A percentile compares a stretch with the other conserved stretches of the same genome.
phyloP scores from a whole-genome alignment of 2,113 vertebrate species.

The Struthio camelus region DNA sequence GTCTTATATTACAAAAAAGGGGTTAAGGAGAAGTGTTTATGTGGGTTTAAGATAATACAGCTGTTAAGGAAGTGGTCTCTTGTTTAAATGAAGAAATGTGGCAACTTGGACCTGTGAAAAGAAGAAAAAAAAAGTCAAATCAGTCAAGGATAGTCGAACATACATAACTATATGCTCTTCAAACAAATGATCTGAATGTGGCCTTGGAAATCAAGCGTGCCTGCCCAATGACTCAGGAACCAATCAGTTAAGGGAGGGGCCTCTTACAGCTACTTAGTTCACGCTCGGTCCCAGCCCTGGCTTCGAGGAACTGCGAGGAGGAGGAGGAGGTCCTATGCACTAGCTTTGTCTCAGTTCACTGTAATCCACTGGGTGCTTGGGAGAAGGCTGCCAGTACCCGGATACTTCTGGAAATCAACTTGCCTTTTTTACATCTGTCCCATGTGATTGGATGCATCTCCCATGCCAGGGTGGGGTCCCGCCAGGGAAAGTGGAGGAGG shows the following conservation, averaged over 20 bases:
- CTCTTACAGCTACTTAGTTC: neutral
- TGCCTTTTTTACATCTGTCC: conserved; percentile 94
- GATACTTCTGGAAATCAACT: neutral
- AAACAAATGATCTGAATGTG: accelerated
- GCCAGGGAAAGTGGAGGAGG: conserved; percentile 88
- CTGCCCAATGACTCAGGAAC: accelerated
- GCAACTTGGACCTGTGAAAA: conserved; percentile 90
- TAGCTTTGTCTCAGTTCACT: too few species aligned
- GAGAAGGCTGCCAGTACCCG: too few species aligned
- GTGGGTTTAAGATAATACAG: conserved; percentile 85
- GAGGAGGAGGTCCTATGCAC: too few species aligned
- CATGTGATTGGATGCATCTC: conserved; percentile 91
- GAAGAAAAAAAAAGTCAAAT: conserved; percentile 7
- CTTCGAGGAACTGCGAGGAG: too few species aligned
- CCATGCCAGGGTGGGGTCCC: conserved; percentile 90
- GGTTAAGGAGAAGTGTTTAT: conserved; percentile 80
- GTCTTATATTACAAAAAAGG: conserved; percentile 83
- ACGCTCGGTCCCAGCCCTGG: neutral
- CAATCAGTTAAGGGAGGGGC: accelerated
- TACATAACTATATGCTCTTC: accelerated
- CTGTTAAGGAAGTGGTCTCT: conserved; percentile 95
- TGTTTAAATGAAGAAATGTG: conserved; percentile 94
- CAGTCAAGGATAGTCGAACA: neutral
- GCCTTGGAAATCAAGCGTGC: accelerated
- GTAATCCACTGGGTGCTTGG: neutral